A percentile compares a stretch with the other conserved stretches of the same genome.
Evolutionary conservation across 2,797 vertebrate species (phyloP).

Genomic region (Acrocephalus scirpaceus): DNA sequence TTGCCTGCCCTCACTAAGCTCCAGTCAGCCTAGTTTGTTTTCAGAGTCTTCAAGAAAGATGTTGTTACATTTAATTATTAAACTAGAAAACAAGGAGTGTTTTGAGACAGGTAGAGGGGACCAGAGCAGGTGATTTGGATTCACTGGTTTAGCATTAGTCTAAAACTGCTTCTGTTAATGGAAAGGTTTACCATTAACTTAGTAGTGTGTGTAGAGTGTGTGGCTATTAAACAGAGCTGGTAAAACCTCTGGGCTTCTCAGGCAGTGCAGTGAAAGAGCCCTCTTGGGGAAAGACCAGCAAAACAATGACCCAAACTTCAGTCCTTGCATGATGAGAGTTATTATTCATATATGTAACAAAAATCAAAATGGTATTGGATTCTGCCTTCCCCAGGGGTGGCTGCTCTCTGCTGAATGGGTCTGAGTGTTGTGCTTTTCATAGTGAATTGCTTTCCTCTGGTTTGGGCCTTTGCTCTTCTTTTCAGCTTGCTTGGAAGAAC

Average conservation of each 20-base stretch:
- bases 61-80: not conserved
- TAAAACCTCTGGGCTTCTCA: not conserved
- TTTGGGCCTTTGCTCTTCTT: not conserved
- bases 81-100: not conserved
- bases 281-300: not conserved
- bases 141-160: not conserved
- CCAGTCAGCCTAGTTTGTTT: not conserved
- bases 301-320: not conserved
- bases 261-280: not conserved
- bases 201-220: not conserved
- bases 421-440: not conserved
- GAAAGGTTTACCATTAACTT: slow-evolving; percentile 18
- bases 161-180: not conserved
- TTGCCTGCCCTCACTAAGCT: not conserved
- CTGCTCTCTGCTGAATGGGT: rapidly evolving
- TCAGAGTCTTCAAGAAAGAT: not conserved
- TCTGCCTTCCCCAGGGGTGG: not conserved
- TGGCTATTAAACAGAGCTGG: not conserved
- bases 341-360: not conserved
- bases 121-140: not conserved
- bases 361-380: not conserved
- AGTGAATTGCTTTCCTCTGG: not conserved
- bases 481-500: not conserved
- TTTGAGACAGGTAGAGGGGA: not conserved
- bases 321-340: not conserved